These are phyloP conservation scores for Papilio machaon DNA, from an alignment of 1,140 invertebrate genomes.

Conservation along the genomic window DNA sequence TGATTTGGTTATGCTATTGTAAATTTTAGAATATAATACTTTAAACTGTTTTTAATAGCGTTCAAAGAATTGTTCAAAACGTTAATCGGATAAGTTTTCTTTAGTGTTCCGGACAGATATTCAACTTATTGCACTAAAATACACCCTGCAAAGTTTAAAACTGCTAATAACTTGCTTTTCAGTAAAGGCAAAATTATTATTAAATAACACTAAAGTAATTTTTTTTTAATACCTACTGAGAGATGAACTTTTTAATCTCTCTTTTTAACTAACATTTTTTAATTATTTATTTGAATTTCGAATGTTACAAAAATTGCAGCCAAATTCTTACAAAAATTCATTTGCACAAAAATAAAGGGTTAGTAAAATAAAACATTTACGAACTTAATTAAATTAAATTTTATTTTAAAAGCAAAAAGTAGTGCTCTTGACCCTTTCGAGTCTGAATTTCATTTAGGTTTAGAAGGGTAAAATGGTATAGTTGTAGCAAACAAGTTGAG, in stretches of 20 bases:
- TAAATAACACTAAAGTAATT: neutral
- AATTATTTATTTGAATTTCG: no score
- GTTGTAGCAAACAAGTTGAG: slow-evolving; percentile 29
- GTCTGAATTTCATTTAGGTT: slow-evolving; percentile 16
- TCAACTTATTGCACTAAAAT: slow-evolving; percentile 12
- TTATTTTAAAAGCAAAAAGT: slow-evolving; percentile 4
- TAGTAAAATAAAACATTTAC: neutral
- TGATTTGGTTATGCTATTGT: neutral
- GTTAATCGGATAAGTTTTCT: neutral
- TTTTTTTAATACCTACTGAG: no score
- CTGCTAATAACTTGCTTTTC: neutral
- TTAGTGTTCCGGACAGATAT: slow-evolving; percentile 3
- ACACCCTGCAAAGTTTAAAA: neutral
- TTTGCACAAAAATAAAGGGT: neutral
- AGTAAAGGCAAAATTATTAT: neutral
- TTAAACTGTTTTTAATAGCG: neutral
- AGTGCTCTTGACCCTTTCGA: slow-evolving; percentile 19
- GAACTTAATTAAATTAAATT: slow-evolving; percentile 6
- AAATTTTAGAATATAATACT: neutral
- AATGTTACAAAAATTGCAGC: no score
- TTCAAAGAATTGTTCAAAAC: neutral
- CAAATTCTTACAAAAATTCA: neutral
- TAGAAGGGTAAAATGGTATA: slow-evolving; percentile 24
- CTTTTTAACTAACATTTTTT: no score
- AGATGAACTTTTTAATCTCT: no score